Evolutionary conservation across 2,888 invertebrate genomes (phyloP).

Genomic region (Nezara viridula): DNA sequence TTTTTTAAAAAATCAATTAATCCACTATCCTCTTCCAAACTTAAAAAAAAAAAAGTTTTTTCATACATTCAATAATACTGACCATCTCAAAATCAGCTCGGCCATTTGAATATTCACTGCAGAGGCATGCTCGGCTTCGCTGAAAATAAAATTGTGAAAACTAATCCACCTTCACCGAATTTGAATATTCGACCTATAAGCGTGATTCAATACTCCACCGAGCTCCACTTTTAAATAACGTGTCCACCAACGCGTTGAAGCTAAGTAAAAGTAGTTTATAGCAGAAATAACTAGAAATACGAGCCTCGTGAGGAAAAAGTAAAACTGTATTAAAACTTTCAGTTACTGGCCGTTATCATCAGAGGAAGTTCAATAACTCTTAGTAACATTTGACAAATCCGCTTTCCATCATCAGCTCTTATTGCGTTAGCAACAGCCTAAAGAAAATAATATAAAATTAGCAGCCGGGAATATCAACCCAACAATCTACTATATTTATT

Average conservation of each 20-base stretch:
- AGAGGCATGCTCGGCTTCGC: background rate
- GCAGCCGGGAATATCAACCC: background rate
- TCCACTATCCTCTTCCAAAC: too few relatives aligned
- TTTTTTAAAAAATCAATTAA: too few relatives aligned
- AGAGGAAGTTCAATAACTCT: background rate
- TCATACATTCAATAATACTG: background rate
- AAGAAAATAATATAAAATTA: background rate
- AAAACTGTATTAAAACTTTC: slow-evolving; percentile 10
- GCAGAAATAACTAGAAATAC: background rate
- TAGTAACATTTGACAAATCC: background rate
- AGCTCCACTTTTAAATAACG: background rate
- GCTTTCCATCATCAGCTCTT: background rate
- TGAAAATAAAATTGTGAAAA: background rate
- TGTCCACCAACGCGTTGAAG: background rate
- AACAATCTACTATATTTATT: too few relatives aligned
- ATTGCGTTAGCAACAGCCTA: background rate
- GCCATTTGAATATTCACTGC: background rate
- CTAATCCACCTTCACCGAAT: background rate
- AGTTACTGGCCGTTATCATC: background rate
- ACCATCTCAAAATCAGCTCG: background rate
- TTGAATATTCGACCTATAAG: background rate
- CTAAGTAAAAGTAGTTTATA: background rate
- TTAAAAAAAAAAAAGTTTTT: too few relatives aligned
- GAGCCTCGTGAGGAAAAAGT: background rate
- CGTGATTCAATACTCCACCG: background rate